phyloP scores from a whole-genome alignment of 1,140 invertebrate genomes.

The Conus ventricosus region DNA sequence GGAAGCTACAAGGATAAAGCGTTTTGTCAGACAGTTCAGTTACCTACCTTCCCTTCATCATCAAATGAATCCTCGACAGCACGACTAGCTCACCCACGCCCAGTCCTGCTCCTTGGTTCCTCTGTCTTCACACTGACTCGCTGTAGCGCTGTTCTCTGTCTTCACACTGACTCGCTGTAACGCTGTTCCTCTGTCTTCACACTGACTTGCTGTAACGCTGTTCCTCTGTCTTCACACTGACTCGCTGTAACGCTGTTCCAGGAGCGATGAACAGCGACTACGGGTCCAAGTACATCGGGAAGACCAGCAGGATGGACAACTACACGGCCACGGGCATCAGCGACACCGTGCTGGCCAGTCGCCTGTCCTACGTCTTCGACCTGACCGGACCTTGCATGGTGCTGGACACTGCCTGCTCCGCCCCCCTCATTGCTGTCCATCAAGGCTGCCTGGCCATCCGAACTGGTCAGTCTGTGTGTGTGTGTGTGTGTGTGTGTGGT shows the following conservation, averaged over 20 bases:
- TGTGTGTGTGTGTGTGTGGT: too few species aligned
- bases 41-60: too few species aligned
- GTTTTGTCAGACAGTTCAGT: too few species aligned
- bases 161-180: neutral
- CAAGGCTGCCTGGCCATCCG: conserved; percentile 47
- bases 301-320: conserved; percentile 41
- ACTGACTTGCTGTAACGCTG: neutral
- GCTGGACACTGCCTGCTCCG: conserved; percentile 64
- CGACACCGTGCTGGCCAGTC: conserved; percentile 52
- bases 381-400: conserved; percentile 58
- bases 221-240: neutral
- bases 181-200: neutral
- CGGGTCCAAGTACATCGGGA: conserved; percentile 25
- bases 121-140: neutral
- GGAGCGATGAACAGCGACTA: conserved; percentile 60
- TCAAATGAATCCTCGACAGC: too few species aligned
- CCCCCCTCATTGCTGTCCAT: conserved; percentile 57
- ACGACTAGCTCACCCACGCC: neutral
- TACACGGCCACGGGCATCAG: conserved; percentile 59
- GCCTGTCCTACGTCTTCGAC: conserved; percentile 60
- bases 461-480: conserved; percentile 40
- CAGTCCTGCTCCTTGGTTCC: neutral
- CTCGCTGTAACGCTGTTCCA: neutral
- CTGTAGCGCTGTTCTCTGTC: neutral
- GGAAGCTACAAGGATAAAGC: too few species aligned